Evolutionary conservation across 2,888 invertebrate genomes (phyloP).

Genomic region (Drosophila nr. medialis): DNA sequence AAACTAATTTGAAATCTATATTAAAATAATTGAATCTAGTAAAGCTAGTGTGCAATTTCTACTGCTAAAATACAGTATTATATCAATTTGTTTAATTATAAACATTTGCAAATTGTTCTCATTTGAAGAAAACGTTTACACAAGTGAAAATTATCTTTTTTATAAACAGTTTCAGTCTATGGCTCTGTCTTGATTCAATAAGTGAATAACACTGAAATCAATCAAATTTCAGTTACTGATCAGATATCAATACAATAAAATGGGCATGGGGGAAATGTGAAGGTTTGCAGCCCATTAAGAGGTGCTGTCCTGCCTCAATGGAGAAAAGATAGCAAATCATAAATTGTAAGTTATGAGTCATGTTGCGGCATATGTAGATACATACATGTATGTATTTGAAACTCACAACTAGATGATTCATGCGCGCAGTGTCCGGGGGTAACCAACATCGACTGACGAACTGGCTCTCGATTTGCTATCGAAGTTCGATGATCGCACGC

Average conservation of each 20-base stretch:
- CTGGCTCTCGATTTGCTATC: neutral
- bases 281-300: neutral
- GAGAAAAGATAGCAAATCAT: neutral
- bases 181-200: neutral
- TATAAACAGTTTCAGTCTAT: too few relatives aligned
- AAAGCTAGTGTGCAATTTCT: neutral
- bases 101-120: neutral
- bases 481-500: constrained; percentile 15
- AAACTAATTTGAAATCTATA: neutral
- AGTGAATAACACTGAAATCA: neutral
- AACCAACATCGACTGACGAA: constrained; percentile 5
- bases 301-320: constrained; percentile 39
- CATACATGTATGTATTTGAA: constrained; percentile 1
- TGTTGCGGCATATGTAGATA: neutral
- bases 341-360: constrained; percentile 27
- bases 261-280: neutral
- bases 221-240: neutral
- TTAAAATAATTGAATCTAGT: neutral
- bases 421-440: neutral
- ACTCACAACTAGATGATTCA: constrained; percentile 30
- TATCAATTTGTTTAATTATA: neutral
- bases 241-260: neutral
- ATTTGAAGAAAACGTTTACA: too few relatives aligned
- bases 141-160: too few relatives aligned
- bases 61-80: neutral